Conservation (phyloP, 1,140 invertebrate genomes). For the Scaptomyza pallida region DNA sequence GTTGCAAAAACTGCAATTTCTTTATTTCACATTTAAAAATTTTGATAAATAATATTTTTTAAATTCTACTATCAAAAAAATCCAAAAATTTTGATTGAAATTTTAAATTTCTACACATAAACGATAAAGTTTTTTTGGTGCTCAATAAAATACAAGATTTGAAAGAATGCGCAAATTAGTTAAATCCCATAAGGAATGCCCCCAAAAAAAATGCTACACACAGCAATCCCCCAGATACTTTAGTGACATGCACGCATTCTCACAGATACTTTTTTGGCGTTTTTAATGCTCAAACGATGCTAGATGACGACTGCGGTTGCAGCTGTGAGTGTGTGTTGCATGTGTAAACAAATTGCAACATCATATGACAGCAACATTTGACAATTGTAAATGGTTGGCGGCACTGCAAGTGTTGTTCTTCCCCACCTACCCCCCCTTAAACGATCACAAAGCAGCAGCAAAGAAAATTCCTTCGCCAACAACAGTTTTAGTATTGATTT, state of each 20-base stretch:
- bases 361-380: conserved; percentile 76
- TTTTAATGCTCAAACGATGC: too few species aligned
- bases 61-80: too few species aligned
- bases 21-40: too few species aligned
- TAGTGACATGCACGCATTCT: conserved; percentile 24
- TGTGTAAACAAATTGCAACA: conserved; percentile 81
- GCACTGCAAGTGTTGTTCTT: conserved; percentile 55
- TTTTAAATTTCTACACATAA: background rate
- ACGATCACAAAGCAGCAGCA: background rate
- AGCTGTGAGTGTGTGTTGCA: conserved; percentile 30
- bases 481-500: conserved; percentile 35
- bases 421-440: conserved; percentile 4
- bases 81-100: too few species aligned
- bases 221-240: conserved; percentile 23
- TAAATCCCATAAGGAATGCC: conserved; percentile 22
- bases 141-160: too few species aligned
- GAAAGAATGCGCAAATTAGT: too few species aligned
- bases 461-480: conserved; percentile 24
- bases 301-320: conserved; percentile 1
- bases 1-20: too few species aligned
- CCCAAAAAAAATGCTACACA: conserved; percentile 8
- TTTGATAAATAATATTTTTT: too few species aligned
- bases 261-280: conserved; percentile 54
- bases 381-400: conserved; percentile 78
- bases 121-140: background rate